Conservation (phyloP, 2,888 invertebrate species). For the Podabrus alpinus region DNA sequence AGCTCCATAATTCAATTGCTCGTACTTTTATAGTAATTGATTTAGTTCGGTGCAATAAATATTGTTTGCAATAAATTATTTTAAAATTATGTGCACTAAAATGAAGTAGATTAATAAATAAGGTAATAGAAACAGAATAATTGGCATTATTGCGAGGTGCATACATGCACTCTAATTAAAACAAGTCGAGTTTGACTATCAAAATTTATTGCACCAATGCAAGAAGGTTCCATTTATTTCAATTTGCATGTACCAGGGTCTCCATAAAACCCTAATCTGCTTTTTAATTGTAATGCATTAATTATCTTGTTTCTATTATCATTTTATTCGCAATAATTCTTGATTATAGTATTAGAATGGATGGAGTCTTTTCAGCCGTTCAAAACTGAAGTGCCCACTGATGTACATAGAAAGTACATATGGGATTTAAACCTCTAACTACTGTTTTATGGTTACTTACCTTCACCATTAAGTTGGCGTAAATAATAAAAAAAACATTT, state of each 20-base stretch:
- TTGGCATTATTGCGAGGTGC: neutral
- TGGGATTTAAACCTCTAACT: neutral
- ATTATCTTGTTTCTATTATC: neutral
- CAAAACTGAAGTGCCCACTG: neutral
- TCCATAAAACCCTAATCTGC: neutral
- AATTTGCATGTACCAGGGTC: neutral
- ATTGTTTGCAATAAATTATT: neutral
- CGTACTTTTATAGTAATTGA: neutral
- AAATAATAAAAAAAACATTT: no score
- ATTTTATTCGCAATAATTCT: neutral
- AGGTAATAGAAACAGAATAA: neutral
- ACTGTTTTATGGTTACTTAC: no score
- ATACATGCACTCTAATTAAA: neutral
- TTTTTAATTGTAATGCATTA: neutral
- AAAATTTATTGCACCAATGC: slow-evolving; percentile 1
- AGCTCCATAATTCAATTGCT: neutral
- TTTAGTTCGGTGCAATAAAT: neutral
- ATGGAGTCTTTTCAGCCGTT: neutral
- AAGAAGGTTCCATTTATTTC: neutral
- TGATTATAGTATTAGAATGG: neutral
- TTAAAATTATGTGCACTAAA: neutral
- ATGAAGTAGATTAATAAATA: neutral
- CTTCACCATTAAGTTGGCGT: no score
- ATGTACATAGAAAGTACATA: neutral
- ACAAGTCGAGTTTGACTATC: neutral